Evolutionary conservation across 2,113 vertebrate species (phyloP).

Genomic region (Xenotilapia longispinis): DNA sequence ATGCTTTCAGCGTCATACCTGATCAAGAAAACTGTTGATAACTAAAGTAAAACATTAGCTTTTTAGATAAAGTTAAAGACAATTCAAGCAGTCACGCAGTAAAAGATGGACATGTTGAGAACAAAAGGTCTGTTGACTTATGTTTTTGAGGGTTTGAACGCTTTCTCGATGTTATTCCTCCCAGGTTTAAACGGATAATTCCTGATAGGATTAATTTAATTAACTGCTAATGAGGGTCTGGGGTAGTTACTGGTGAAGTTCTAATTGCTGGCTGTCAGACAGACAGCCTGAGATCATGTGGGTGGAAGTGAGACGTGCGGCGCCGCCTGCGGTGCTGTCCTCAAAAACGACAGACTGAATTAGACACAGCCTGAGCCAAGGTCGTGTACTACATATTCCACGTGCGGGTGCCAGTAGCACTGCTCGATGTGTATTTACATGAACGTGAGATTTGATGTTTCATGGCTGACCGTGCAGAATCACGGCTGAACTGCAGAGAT

Average conservation of each 20-base stretch:
- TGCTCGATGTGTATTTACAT: background rate
- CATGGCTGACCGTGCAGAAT: background rate
- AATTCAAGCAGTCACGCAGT: background rate
- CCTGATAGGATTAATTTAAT: slow-evolving; percentile 69
- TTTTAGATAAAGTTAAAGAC: background rate
- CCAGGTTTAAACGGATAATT: slow-evolving; percentile 42
- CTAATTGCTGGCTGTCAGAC: slow-evolving; percentile 67
- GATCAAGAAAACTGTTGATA: background rate
- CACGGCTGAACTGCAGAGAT: background rate
- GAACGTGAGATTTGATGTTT: background rate
- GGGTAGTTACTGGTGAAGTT: slow-evolving; percentile 71
- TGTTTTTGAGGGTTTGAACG: background rate
- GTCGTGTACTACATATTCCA: slow-evolving; percentile 58
- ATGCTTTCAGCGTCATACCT: background rate
- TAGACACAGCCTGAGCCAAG: slow-evolving; percentile 59
- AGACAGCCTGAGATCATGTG: slow-evolving; percentile 44
- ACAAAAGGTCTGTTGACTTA: background rate
- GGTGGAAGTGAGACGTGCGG: background rate
- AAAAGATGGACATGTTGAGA: background rate
- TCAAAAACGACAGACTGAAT: slow-evolving; percentile 52
- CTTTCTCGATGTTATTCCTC: slow-evolving; percentile 4
- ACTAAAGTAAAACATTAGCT: too few relatives aligned
- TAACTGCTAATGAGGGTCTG: slow-evolving; percentile 70
- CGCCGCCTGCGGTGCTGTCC: slow-evolving; percentile 51
- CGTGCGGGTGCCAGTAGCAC: background rate